Percentiles rank a stretch among this genome's conserved stretches.
Evolutionary conservation across 1,140 invertebrate species (phyloP).

Genomic region (Camponotus floridanus): DNA sequence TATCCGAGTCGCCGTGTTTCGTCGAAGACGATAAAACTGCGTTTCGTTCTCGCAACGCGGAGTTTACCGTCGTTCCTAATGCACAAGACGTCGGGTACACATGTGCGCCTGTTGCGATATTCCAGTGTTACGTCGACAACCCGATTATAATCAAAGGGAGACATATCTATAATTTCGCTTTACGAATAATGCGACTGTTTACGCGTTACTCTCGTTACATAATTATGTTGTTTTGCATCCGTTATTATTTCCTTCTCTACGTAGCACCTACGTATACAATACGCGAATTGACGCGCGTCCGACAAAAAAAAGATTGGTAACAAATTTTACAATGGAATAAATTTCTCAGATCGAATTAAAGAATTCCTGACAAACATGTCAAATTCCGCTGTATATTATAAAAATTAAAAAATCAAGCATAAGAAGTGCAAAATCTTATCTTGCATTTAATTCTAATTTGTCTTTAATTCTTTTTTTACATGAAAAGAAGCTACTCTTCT

Average conservation of each 20-base stretch:
- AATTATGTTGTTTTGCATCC: constrained; percentile 4
- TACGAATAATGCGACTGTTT: neutral
- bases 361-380: neutral
- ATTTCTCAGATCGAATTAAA: neutral
- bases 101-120: neutral
- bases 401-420: neutral
- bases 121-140: neutral
- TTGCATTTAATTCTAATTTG: neutral
- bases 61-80: constrained; percentile 9
- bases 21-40: constrained; percentile 10
- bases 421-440: neutral
- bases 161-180: constrained; percentile 15
- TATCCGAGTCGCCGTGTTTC: neutral
- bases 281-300: neutral
- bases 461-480: neutral
- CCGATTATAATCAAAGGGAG: constrained; percentile 18
- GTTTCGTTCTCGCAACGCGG: neutral
- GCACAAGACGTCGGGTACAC: neutral
- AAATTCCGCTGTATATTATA: too few relatives aligned
- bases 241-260: constrained; percentile 3
- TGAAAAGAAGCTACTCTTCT: neutral
- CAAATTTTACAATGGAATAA: too few relatives aligned
- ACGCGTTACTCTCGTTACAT: neutral
- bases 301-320: neutral
- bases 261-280: neutral